phyloP scores from a whole-genome alignment of 2,888 invertebrate species.

The Sussaba pulchella region DNA sequence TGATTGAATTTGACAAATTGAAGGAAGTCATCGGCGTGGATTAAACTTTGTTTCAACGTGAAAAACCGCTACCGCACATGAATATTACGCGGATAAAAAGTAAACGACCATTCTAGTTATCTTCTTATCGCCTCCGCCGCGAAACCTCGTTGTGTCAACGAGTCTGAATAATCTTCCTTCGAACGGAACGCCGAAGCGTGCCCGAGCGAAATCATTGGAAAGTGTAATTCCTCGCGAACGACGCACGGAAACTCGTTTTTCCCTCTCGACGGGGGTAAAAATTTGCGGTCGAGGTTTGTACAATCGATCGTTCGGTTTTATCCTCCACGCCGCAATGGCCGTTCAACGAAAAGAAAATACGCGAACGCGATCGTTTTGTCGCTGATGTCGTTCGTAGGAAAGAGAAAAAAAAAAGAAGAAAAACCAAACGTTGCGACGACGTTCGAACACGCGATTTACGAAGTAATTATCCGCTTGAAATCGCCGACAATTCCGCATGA shows the following conservation, averaged over 20 bases:
- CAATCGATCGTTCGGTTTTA: slow-evolving; percentile 11
- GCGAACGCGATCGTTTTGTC: not conserved
- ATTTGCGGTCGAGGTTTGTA: not conserved
- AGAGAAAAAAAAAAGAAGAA: not conserved
- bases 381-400: not conserved
- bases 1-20: too few relatives aligned
- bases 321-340: not conserved
- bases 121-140: too few relatives aligned
- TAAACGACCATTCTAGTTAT: too few relatives aligned
- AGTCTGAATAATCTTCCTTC: too few relatives aligned
- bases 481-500: slow-evolving; percentile 2
- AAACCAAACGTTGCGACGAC: not conserved
- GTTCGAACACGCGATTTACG: slow-evolving; percentile 2
- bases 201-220: not conserved
- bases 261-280: not conserved
- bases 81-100: not conserved
- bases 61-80: too few relatives aligned
- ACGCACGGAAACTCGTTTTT: slow-evolving; percentile 4
- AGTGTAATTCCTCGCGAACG: not conserved
- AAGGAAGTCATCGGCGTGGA: too few relatives aligned
- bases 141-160: too few relatives aligned
- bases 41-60: too few relatives aligned
- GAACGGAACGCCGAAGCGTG: not conserved
- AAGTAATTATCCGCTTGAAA: slow-evolving; percentile 19
- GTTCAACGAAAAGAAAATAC: not conserved